These are phyloP conservation scores for Raja brachyura DNA, from an alignment of 2,113 vertebrate species.

Conservation along the genomic window DNA sequence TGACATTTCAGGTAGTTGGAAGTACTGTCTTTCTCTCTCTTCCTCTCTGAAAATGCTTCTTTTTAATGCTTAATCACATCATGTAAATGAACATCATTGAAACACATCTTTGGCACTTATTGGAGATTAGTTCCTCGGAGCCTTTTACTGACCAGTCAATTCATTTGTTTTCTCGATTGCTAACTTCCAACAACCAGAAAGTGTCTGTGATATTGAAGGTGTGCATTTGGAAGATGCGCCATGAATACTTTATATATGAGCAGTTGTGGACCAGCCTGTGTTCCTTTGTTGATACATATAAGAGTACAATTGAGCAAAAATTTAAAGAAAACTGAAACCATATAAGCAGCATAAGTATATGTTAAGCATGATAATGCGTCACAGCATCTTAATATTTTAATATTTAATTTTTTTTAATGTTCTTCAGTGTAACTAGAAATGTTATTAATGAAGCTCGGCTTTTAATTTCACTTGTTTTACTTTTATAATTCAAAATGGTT, in stretches of 20 bases:
- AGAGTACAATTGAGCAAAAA: constrained; percentile 33
- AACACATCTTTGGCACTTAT: background rate
- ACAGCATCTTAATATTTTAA: constrained; percentile 36
- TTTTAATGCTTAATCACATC: background rate
- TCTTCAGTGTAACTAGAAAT: constrained; percentile 35
- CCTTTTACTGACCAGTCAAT: constrained; percentile 2
- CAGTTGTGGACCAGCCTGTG: constrained; percentile 32
- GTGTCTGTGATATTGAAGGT: constrained; percentile 15
- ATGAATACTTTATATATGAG: constrained; percentile 30
- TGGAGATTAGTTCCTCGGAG: background rate
- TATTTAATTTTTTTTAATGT: constrained; percentile 37
- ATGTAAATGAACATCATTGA: constrained; percentile 8
- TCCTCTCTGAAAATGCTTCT: background rate
- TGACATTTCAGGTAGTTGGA: constrained; percentile 4
- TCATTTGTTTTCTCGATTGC: background rate
- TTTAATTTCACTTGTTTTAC: constrained; percentile 34
- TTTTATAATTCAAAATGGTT: constrained; percentile 38
- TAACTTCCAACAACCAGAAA: background rate
- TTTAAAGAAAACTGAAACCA: constrained; percentile 17
- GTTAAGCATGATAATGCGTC: constrained; percentile 35
- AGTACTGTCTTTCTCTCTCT: background rate
- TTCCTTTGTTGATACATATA: constrained; percentile 29
- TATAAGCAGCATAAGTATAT: constrained; percentile 25
- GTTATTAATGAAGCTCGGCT: constrained; percentile 35
- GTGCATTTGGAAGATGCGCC: constrained; percentile 9